Conservation (phyloP, 2,113 vertebrate genomes). For the Carassius gibelio region DNA sequence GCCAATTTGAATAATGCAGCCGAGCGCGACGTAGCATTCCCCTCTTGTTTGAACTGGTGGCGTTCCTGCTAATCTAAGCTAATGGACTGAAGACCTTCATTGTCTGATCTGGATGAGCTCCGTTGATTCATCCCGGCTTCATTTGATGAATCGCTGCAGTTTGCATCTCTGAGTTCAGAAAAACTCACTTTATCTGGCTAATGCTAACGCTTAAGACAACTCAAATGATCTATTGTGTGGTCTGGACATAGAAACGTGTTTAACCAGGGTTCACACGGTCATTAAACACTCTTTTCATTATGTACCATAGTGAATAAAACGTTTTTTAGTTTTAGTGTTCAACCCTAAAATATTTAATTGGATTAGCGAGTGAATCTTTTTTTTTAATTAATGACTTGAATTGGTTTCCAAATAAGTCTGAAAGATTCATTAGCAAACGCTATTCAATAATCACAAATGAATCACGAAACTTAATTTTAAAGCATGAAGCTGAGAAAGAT, state of each 20-base stretch:
- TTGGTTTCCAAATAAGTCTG: not conserved
- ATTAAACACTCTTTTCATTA: not conserved
- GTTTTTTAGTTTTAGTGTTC: not conserved
- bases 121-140: not conserved
- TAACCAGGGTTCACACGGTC: not conserved
- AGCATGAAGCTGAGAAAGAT: not conserved
- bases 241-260: not conserved
- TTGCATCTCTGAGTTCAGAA: not conserved
- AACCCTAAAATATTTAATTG: not conserved
- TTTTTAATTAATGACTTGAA: not conserved
- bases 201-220: not conserved
- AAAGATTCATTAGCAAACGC: not conserved
- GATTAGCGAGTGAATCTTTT: not conserved
- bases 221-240: not conserved
- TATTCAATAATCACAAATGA: not conserved
- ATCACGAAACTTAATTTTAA: not conserved
- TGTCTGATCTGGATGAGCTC: conserved; percentile 3
- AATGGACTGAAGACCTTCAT: conserved; percentile 47
- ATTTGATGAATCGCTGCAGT: conserved; percentile 52
- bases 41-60: conserved; percentile 62
- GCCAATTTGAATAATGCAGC: conserved; percentile 61
- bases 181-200: not conserved
- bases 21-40: conserved; percentile 58
- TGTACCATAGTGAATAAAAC: not conserved
- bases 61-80: conserved; percentile 58